These are phyloP conservation scores for Coreius guichenoti DNA, from an alignment of 2,797 vertebrate species.

Conservation along the genomic window DNA sequence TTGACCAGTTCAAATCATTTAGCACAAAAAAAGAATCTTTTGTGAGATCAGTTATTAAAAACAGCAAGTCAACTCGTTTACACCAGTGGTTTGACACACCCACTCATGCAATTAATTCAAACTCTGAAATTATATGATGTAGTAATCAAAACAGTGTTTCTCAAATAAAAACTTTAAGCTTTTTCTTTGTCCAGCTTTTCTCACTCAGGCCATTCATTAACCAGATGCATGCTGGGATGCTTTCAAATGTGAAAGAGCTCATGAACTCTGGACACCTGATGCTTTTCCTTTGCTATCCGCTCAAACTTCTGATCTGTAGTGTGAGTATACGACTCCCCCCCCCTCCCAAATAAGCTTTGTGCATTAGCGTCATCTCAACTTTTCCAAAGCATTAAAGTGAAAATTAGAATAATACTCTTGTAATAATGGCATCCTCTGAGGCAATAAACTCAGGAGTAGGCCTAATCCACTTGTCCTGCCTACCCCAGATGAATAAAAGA, in stretches of 20 bases:
- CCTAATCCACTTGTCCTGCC: slow-evolving; percentile 42
- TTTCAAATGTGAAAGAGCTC: background rate
- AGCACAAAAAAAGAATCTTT: background rate
- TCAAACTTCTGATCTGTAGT: background rate
- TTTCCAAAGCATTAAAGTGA: slow-evolving; percentile 24
- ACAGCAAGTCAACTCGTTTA: background rate
- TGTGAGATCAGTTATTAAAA: background rate
- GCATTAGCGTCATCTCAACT: slow-evolving; percentile 38
- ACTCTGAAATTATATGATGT: background rate
- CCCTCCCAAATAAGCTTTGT: slow-evolving; percentile 6
- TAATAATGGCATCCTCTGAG: slow-evolving; percentile 18
- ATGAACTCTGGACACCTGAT: background rate
- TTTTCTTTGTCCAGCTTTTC: background rate
- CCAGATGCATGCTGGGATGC: slow-evolving; percentile 4
- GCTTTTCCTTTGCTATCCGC: background rate
- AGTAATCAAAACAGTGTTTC: background rate
- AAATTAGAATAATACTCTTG: slow-evolving; percentile 39
- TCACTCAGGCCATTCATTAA: background rate
- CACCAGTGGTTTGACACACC: background rate
- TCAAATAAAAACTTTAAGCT: background rate
- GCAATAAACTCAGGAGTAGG: slow-evolving; percentile 13
- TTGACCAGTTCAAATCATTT: slow-evolving; percentile 20
- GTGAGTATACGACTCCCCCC: background rate
- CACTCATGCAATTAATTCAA: background rate
- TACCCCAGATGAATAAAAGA: slow-evolving; percentile 29